phyloP scores from a whole-genome alignment of 2,113 vertebrate species.

The Lamprotornis superbus region DNA sequence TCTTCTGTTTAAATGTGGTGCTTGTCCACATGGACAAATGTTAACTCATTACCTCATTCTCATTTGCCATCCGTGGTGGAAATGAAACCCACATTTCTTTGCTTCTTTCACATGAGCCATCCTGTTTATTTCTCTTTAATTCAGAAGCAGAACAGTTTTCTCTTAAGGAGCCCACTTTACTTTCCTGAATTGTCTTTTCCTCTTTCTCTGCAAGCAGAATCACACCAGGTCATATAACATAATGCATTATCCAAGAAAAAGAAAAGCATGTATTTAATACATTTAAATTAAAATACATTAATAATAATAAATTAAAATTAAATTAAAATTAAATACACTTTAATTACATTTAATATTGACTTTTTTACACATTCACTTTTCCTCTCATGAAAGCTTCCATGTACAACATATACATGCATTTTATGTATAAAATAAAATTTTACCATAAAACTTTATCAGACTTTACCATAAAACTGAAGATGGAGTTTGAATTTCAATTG shows the following conservation, averaged over 20 bases:
- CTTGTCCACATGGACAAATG: neutral
- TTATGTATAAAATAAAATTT: neutral
- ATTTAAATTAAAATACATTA: neutral
- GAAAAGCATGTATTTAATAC: neutral
- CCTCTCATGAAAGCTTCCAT: neutral
- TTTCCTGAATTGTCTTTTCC: neutral
- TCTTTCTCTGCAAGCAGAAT: constrained; percentile 59
- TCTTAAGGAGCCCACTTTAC: neutral
- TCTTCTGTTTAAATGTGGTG: neutral
- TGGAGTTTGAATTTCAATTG: neutral
- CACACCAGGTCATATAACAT: neutral
- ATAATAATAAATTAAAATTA: no score
- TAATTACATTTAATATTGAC: neutral
- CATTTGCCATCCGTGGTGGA: neutral
- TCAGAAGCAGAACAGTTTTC: neutral
- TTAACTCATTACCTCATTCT: constrained; percentile 55
- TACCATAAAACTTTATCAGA: neutral
- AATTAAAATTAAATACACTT: no score
- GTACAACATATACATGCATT: neutral
- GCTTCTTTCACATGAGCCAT: neutral
- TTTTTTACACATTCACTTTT: neutral
- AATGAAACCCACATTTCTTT: neutral
- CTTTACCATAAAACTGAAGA: neutral
- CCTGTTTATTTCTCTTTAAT: neutral
- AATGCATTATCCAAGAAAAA: neutral